Evolutionary conservation across 30 jellyfish, hydroid and myxozoan species (phyloP), one percentile per base, ranked within the genome.

Genomic region (Hydractinia echinata): DNA sequence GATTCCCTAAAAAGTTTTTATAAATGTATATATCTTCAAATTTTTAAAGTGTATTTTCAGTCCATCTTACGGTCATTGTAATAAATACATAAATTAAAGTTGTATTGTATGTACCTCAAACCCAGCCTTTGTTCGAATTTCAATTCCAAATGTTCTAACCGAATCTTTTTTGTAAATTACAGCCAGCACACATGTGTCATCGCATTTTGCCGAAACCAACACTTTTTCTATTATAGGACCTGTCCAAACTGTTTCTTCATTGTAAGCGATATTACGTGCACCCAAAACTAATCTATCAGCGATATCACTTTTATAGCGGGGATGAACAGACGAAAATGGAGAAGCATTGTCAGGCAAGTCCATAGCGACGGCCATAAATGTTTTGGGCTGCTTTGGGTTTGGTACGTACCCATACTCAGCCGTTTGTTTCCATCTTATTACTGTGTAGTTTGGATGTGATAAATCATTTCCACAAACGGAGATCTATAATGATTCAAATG

Each of bases 291-390:
- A 67, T 13, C 91, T 76, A 7, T 83, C 71, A 6, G 91, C 89
- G 5, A 83, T 89, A 74, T 76, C 89, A 7, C 83, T 56, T 83
- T 83, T 83, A 54, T 83, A 89, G n/a, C 91, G 61, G 11, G 91
- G 91, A 67, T 83, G 91, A 49, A 83, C 76, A 73, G 83, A 13
- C 0, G 85, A 89, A 14, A 8, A 83, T 5, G 91, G 91, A 13
- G 90, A 76, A 14, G 54, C 30, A 53, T 62, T 21, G 52, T 83
- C 91, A 76, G 91, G 89, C 67, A 83, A 49, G 58, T 83, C 91
- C 89, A 83, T 83, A 30, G 90, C 70, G 8, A 83, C 91, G 14
- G 91, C 91, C 91, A 83, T 83, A 56, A 83, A 83, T 15, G 83
- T 56, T 49, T 74, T 73, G 44, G 81, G 89, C 50, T 62, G 81